Conservation (phyloP, 2,113 vertebrate genomes). For the Indicator maculatus region DNA sequence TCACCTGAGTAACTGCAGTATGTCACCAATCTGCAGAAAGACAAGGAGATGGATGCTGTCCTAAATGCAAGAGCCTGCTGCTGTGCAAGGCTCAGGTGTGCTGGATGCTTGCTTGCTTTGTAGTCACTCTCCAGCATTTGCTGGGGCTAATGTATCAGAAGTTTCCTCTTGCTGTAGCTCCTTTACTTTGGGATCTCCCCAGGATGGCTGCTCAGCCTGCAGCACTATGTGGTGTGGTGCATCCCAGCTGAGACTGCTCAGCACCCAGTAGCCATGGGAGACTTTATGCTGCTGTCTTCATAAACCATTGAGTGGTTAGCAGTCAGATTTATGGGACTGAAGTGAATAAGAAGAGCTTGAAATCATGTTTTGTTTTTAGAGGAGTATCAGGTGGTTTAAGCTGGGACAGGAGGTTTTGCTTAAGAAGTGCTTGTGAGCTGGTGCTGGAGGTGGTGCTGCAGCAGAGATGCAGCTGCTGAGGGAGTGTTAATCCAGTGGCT, state of each 20-base stretch:
- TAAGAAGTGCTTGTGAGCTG: background rate
- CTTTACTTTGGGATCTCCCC: background rate
- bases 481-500: background rate
- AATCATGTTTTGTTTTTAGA: background rate
- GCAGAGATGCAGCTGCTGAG: background rate
- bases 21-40: background rate
- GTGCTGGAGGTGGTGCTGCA: background rate
- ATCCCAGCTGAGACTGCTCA: background rate
- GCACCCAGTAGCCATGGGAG: background rate
- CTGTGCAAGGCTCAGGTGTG: background rate
- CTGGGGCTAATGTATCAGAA: background rate
- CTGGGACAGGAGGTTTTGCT: background rate
- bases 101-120: background rate
- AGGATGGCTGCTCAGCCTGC: background rate
- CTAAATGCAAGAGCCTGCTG: background rate
- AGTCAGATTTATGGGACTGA: background rate
- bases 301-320: background rate
- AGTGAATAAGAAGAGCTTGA: background rate
- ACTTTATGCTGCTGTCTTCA: background rate
- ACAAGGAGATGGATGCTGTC: background rate
- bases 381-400: background rate
- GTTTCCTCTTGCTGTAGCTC: background rate
- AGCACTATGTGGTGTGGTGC: background rate
- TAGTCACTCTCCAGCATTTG: background rate
- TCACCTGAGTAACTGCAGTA: background rate